phyloP scores from a whole-genome alignment of 2,888 invertebrate genomes.

The Macrophya annulata region DNA sequence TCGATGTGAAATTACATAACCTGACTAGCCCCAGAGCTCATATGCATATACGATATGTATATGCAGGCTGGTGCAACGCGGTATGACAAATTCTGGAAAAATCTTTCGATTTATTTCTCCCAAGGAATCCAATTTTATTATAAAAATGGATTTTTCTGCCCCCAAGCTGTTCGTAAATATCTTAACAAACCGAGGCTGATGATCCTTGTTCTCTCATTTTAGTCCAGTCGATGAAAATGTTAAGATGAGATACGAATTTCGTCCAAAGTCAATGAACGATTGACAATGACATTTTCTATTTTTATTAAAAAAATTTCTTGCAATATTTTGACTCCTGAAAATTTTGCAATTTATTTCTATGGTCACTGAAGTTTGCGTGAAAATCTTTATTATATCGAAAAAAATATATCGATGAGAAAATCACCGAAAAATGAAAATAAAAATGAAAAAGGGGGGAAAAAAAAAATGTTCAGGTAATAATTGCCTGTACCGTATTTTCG shows the following conservation, averaged over 20 bases:
- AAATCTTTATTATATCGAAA: no score
- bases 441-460: conserved; percentile 43
- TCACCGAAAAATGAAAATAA: conserved; percentile 65
- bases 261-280: no score
- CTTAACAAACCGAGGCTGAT: conserved; percentile 14
- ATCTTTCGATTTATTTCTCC: conserved; percentile 40
- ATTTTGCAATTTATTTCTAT: no score
- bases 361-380: no score
- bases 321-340: no score
- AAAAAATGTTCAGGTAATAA: not conserved
- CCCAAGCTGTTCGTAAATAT: not conserved
- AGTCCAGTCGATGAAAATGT: conserved; percentile 62
- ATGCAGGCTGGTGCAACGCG: not conserved
- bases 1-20: conserved; percentile 24
- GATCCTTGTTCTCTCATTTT: not conserved
- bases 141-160: not conserved
- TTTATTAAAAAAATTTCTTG: no score
- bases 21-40: conserved; percentile 18
- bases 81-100: conserved; percentile 8
- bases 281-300: no score
- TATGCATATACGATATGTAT: conserved; percentile 22
- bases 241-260: no score
- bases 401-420: conserved; percentile 60
- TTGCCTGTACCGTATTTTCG: not conserved
- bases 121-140: conserved; percentile 17